phyloP scores from a whole-genome alignment of 2,888 invertebrate genomes.

The Plebejus argus region DNA sequence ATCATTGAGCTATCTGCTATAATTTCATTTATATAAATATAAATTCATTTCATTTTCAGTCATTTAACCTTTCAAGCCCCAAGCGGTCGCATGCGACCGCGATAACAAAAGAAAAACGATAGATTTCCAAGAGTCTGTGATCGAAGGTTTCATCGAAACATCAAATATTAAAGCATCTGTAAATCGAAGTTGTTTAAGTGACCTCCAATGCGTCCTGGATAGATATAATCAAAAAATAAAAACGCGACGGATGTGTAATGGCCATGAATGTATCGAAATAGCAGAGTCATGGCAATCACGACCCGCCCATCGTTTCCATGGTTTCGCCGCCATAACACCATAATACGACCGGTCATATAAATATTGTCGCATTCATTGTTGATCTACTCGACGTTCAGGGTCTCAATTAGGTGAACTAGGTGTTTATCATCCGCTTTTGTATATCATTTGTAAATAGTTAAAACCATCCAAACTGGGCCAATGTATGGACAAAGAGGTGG shows the following conservation, averaged over 20 bases:
- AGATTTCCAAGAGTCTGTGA: no score
- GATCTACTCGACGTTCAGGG: slow-evolving; percentile 40
- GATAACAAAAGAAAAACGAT: no score
- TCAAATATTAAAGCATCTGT: background rate
- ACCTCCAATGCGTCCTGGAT: background rate
- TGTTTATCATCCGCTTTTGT: background rate
- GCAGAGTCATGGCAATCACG: slow-evolving; percentile 38
- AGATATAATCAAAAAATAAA: background rate
- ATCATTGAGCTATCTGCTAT: no score
- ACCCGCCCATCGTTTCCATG: slow-evolving; percentile 61
- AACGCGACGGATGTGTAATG: slow-evolving; percentile 30
- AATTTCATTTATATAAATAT: no score
- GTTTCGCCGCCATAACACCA: slow-evolving; percentile 60
- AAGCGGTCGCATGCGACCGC: no score
- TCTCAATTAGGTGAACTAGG: slow-evolving; percentile 29
- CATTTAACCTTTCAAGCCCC: no score
- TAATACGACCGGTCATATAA: slow-evolving; percentile 48
- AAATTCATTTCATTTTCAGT: no score
- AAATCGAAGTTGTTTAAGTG: background rate
- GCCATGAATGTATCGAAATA: slow-evolving; percentile 36
- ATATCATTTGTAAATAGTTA: slow-evolving; percentile 13
- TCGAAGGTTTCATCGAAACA: no score
- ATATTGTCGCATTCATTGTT: slow-evolving; percentile 49
- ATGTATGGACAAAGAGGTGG: slow-evolving; percentile 81
- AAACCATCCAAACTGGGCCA: slow-evolving; percentile 78